Evolutionary conservation across 1,140 invertebrate species (phyloP), one percentile per base, ranked within the genome.

Genomic region (Scaptomyza montana): DNA sequence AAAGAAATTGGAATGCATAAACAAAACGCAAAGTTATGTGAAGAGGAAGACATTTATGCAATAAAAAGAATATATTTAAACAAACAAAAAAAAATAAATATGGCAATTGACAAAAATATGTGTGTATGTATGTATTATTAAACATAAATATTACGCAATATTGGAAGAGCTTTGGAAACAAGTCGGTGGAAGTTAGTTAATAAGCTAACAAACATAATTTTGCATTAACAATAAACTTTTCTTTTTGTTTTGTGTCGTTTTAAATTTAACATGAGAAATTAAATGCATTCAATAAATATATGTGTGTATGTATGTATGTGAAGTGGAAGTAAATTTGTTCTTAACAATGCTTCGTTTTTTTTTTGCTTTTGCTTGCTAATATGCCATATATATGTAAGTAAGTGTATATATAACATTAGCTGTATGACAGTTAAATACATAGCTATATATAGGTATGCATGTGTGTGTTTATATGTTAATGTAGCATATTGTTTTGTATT

Each of bases 91-190:
- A 70, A 80, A 62, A 62, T 80, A 68, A 79, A 70, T 89, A 87
- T 87, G 82, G 82, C 84, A 89, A 87, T 73, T 84, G 69, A 81
- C 59, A 77, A 55, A 72, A 72, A 72, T 16, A 49, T 60, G 39
- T 76, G 68, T 53, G 25, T 71, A 57, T 74, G 19, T 63, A 69
- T 39, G 46, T 71, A 71, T 74, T 59, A 64, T 65, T 70, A 71
- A 75, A 71, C 39, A 61, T 71, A 69, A 66, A 62, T 60, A 66
- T 66, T 74, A 75, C 59, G 50, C 33, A 63, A 77, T 89, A 87
- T 89, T 89, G 84, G 84, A 89, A 89, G 84, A 89, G 84, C 84
- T 89, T 89, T 89, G 84, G 84, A 89, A 89, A 89, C 69, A 89
- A 80, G 80, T 89, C 84, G 84, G 84, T 89, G 84, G 84, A 89